Evolutionary conservation across 1,140 invertebrate genomes (phyloP).

Genomic region (Trichonephila clavipes): DNA sequence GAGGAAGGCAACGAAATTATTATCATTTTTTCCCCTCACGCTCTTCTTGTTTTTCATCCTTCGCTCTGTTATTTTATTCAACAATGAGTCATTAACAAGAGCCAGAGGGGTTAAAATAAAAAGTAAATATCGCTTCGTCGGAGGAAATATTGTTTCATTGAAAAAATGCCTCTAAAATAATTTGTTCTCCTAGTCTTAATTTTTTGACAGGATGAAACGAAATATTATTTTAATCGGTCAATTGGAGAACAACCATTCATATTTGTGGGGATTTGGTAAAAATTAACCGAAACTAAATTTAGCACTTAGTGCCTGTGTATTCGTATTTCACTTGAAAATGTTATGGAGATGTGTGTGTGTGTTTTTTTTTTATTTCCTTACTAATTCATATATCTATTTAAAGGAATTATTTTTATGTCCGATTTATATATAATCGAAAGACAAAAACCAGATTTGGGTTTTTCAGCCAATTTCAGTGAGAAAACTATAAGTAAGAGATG

Average conservation of each 20-base stretch:
- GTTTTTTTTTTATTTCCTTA: too few species aligned
- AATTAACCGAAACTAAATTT: neutral
- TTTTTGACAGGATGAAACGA: conserved; percentile 13
- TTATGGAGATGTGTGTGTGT: too few species aligned
- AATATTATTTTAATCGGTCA: conserved; percentile 34
- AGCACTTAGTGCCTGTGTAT: too few species aligned
- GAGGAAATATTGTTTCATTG: conserved; percentile 23
- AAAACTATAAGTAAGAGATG: too few species aligned
- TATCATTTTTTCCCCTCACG: conserved; percentile 25
- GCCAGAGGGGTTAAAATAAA: neutral
- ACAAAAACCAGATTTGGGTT: too few species aligned
- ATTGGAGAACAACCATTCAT: neutral
- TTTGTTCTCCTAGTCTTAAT: conserved; percentile 29
- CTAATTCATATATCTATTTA: too few species aligned
- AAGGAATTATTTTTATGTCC: too few species aligned
- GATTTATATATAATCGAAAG: too few species aligned
- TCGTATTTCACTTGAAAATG: too few species aligned
- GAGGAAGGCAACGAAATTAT: conserved; percentile 36
- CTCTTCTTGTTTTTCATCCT: conserved; percentile 42
- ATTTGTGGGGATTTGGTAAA: neutral
- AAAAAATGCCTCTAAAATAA: conserved; percentile 29
- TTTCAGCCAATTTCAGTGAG: too few species aligned
- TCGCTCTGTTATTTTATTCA: conserved; percentile 23
- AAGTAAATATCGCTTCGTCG: neutral
- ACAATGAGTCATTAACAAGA: conserved; percentile 49